phyloP scores from a whole-genome alignment of 2,888 invertebrate species.

The Alsophila aescularia region DNA sequence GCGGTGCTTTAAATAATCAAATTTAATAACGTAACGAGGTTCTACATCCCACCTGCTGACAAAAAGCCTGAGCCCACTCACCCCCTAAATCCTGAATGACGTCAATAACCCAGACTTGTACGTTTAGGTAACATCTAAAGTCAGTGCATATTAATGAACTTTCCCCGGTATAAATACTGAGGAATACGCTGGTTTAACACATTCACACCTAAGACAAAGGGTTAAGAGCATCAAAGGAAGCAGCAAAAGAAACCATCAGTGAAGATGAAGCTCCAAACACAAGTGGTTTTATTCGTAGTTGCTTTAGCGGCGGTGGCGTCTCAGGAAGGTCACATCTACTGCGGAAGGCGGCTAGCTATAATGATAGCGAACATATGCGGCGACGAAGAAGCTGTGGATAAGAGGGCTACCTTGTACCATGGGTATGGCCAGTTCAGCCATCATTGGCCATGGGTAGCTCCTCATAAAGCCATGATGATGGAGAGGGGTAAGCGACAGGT shows the following conservation, averaged over 20 bases:
- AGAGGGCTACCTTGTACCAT: constrained; percentile 6
- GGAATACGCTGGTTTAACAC: background rate
- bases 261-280: background rate
- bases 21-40: background rate
- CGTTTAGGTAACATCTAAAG: background rate
- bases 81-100: constrained; percentile 30
- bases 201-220: constrained; percentile 1
- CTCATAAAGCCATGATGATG: constrained; percentile 38
- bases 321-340: constrained; percentile 27
- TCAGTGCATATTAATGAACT: constrained; percentile 44
- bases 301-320: background rate
- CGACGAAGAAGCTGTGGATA: background rate
- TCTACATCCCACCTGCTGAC: constrained; percentile 23
- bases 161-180: constrained; percentile 39
- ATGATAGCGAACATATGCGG: background rate
- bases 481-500: constrained; percentile 46
- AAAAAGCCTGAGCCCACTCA: constrained; percentile 23
- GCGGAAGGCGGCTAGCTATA: constrained; percentile 38
- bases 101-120: constrained; percentile 28
- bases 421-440: background rate
- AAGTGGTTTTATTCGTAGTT: background rate
- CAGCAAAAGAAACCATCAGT: too few relatives aligned
- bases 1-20: background rate
- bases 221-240: background rate
- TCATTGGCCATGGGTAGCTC: constrained; percentile 37